Evolutionary conservation across 2,888 invertebrate species (phyloP).

Genomic region (Sesia bembeciformis): DNA sequence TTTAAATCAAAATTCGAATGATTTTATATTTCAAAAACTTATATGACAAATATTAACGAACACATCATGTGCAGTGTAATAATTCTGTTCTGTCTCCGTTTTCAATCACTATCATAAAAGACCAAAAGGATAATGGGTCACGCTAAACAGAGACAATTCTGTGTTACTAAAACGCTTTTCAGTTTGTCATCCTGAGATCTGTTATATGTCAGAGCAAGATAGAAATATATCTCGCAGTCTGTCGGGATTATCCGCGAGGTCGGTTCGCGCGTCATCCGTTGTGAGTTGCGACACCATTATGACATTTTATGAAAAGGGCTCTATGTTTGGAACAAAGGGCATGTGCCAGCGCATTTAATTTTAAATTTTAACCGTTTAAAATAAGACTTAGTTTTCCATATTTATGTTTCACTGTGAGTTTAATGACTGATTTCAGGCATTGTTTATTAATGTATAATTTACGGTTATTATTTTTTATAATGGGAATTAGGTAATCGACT

Average conservation of each 20-base stretch:
- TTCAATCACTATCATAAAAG: too few species aligned
- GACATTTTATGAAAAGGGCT: slow-evolving; percentile 31
- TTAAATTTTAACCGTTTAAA: neutral
- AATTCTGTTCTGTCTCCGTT: too few species aligned
- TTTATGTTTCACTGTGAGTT: neutral
- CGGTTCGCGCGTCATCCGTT: slow-evolving; percentile 27
- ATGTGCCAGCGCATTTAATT: slow-evolving; percentile 1
- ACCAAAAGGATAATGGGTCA: slow-evolving; percentile 13
- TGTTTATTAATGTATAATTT: too few species aligned
- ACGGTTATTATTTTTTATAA: too few species aligned
- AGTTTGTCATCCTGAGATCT: slow-evolving; percentile 2
- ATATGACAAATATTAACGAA: too few species aligned
- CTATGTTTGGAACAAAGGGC: slow-evolving; percentile 26
- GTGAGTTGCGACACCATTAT: slow-evolving; percentile 7
- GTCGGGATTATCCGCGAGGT: slow-evolving; percentile 21
- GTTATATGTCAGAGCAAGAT: slow-evolving; percentile 16
- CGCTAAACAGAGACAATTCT: slow-evolving; percentile 13
- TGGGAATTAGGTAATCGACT: too few species aligned
- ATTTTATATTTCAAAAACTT: too few species aligned
- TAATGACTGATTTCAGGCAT: too few species aligned
- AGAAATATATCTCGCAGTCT: slow-evolving; percentile 12
- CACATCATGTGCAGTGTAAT: too few species aligned
- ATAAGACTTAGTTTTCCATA: neutral
- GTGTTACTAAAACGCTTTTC: slow-evolving; percentile 8
- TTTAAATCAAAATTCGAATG: too few species aligned